phyloP scores from a whole-genome alignment of 2,797 vertebrate species.

The Acanthurus leucopareius region DNA sequence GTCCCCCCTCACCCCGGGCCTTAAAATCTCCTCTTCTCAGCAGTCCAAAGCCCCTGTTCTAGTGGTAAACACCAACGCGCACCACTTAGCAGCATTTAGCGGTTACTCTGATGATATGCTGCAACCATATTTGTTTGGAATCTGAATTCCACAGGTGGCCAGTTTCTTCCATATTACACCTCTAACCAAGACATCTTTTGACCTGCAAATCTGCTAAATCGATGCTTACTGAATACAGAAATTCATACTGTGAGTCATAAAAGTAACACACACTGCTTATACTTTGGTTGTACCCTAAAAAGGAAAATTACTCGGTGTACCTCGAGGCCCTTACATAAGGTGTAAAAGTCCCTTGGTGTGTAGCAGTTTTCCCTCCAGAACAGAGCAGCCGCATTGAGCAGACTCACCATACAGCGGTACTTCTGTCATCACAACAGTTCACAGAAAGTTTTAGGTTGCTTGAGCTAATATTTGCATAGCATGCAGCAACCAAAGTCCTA shows the following conservation, averaged over 20 bases:
- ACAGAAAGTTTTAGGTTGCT: constrained; percentile 82
- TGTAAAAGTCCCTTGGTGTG: constrained; percentile 79
- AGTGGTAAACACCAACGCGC: no score
- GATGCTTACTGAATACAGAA: background rate
- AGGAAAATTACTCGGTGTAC: constrained; percentile 84
- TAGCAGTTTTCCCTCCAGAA: constrained; percentile 69
- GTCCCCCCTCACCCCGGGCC: no score
- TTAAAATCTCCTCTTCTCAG: no score
- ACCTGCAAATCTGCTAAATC: constrained; percentile 1
- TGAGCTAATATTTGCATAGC: constrained; percentile 87
- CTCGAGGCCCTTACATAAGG: constrained; percentile 63
- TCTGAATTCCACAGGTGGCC: no score
- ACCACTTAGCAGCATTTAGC: no score
- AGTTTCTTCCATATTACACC: no score
- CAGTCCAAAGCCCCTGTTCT: no score
- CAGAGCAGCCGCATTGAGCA: constrained; percentile 72
- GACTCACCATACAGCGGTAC: constrained; percentile 68
- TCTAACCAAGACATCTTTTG: background rate
- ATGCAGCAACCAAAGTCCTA: constrained; percentile 78
- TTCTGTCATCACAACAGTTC: constrained; percentile 79
- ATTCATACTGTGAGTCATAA: constrained; percentile 20
- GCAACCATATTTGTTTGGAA: no score
- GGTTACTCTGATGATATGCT: no score
- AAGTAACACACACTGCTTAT: constrained; percentile 46
- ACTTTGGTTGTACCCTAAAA: constrained; percentile 70